These are phyloP conservation scores for Zophobas atratus DNA, from an alignment of 1,140 invertebrate genomes.

Conservation along the genomic window DNA sequence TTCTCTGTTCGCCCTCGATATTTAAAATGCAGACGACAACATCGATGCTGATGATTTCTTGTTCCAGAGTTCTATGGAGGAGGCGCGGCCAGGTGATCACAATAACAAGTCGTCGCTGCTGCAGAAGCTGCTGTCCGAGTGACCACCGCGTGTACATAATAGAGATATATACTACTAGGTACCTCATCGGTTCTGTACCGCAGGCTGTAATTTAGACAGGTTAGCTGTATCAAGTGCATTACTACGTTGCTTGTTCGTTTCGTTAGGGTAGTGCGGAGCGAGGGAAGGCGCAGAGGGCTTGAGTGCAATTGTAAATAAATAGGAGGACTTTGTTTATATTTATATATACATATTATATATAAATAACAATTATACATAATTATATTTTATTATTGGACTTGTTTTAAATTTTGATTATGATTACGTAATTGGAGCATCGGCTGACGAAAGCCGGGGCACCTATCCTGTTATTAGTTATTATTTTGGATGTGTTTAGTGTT, in stretches of 20 bases:
- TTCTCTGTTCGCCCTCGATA: too few species aligned
- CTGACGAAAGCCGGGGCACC: conserved; percentile 18
- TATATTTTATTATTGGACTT: conserved; percentile 67
- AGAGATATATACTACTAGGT: conserved; percentile 68
- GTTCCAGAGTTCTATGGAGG: conserved; percentile 83
- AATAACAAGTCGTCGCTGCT: conserved; percentile 77
- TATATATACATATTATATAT: conserved; percentile 64
- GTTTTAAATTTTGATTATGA: conserved; percentile 59
- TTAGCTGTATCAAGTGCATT: conserved; percentile 69
- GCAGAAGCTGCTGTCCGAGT: conserved; percentile 85
- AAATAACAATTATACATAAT: conserved; percentile 56
- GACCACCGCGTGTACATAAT: conserved; percentile 69
- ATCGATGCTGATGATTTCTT: not conserved
- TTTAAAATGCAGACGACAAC: too few species aligned
- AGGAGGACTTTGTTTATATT: conserved; percentile 65
- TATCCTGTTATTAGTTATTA: conserved; percentile 49
- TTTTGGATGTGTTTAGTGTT: conserved; percentile 66
- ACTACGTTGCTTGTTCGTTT: conserved; percentile 67
- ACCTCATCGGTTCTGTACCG: conserved; percentile 68
- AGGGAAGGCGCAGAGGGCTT: conserved; percentile 61
- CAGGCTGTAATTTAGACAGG: conserved; percentile 69
- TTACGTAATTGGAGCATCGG: conserved; percentile 23
- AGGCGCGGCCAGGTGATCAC: conserved; percentile 77
- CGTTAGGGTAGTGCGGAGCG: conserved; percentile 65
- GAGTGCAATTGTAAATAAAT: conserved; percentile 68